phyloP scores from a whole-genome alignment of 2,888 invertebrate genomes.

The Tachina grossa region DNA sequence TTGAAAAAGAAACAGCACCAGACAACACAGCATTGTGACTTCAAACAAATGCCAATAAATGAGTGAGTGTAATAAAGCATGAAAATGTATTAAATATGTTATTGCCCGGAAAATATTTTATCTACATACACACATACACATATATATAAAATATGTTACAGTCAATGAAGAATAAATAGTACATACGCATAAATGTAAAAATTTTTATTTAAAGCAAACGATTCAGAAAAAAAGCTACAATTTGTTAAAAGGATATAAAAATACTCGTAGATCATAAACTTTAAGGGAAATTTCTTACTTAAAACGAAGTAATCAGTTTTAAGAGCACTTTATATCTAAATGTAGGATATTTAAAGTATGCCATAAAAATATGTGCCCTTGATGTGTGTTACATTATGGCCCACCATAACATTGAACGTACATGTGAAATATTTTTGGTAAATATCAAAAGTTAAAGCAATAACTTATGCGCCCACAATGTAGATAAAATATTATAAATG shows the following conservation, averaged over 20 bases:
- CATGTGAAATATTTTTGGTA: background rate
- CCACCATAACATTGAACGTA: background rate
- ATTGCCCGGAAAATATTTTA: background rate
- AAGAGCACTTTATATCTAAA: background rate
- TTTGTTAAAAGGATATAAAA: background rate
- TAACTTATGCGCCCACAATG: background rate
- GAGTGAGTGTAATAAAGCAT: constrained; percentile 42
- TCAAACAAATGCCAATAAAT: background rate
- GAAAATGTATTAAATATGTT: constrained; percentile 46
- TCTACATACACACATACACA: background rate
- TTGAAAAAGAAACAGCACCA: background rate
- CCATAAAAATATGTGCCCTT: background rate
- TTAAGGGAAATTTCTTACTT: background rate
- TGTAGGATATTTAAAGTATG: constrained; percentile 11
- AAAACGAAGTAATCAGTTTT: background rate
- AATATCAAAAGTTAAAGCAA: constrained; percentile 14
- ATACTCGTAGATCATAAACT: background rate
- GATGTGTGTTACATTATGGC: background rate
- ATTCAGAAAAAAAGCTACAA: too few species aligned
- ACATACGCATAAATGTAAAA: background rate
- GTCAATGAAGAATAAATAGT: constrained; percentile 9
- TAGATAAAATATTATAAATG: background rate
- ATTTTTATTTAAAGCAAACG: background rate
- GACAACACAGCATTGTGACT: too few species aligned
- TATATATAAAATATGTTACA: constrained; percentile 28